These are phyloP conservation scores for Trogon surrucura DNA, from an alignment of 2,113 vertebrate species.

Conservation along the genomic window DNA sequence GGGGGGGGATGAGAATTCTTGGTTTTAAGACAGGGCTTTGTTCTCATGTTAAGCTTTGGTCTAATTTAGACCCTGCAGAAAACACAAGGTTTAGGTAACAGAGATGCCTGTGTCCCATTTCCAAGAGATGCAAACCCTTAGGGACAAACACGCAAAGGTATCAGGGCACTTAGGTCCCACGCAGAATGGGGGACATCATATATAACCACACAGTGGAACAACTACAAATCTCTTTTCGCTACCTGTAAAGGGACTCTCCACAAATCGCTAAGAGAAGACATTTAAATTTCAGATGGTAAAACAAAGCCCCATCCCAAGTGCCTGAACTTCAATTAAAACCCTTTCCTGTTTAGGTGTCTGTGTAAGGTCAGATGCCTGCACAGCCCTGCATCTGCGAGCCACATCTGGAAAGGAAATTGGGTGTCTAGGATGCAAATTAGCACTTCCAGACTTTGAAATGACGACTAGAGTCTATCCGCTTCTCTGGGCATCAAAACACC, in stretches of 20 bases:
- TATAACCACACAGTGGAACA: not conserved
- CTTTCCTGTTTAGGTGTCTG: not conserved
- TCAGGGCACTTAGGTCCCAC: not conserved
- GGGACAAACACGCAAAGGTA: not conserved
- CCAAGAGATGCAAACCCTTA: not conserved
- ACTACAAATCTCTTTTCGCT: not conserved
- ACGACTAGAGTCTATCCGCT: not conserved
- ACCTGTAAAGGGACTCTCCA: not conserved
- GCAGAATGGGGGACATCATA: not conserved
- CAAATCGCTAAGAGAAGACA: not conserved
- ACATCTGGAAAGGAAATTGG: constrained; percentile 6
- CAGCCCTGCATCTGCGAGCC: not conserved
- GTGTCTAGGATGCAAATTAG: not conserved
- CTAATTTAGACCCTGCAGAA: not conserved
- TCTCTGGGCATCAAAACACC: not conserved
- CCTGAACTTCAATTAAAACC: not conserved
- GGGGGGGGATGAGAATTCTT: not conserved
- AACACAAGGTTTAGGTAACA: not conserved
- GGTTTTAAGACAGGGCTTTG: not conserved
- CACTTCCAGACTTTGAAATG: not conserved
- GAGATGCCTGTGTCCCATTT: not conserved
- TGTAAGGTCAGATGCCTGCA: not conserved
- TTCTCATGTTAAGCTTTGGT: not conserved
- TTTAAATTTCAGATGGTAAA: not conserved
- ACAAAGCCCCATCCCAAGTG: not conserved